Evolutionary conservation across 2,797 vertebrate genomes (phyloP), one percentile per base, ranked within the genome.

Genomic region (Discoglossus pictus): DNA sequence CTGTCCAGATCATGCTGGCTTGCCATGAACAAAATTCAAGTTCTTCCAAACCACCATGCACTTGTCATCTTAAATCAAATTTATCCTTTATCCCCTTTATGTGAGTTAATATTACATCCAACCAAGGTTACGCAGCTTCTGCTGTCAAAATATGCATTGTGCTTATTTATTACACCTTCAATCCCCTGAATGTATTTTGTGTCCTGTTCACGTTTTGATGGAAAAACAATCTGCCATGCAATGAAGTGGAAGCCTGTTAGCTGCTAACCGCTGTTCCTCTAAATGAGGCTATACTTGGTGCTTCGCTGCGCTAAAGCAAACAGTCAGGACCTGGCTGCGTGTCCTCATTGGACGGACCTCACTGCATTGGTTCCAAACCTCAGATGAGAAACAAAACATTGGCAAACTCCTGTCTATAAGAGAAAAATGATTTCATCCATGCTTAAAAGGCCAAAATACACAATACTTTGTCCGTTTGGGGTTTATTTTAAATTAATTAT

Each of bases 401-500:
- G 83, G 80, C 83, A 81, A 75, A 65, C 72, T 70, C 43, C 47
- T 80, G 78, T 56, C 61, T 58, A 59, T 63, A 71, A 58, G 36
- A 72, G 73, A 83, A 73, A 77, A 78, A 87, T 90, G 84, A 90
- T 87, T 82, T 87, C 88, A 91, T 86, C 74, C 53, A 0, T 59
- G 66, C 53, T 51, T 27, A 59, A 75, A 36, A 81, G 80, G 86
- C 88, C 89, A 91, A 87, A 81, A 84, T 81, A 83, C 79, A 83
- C 82, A 89, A 82, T 83, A 79, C 79, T 85, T 73, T 82, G 83
- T 86, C 83, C 85, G 83, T 83, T 80, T 81, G 77, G 78, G 86
- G 81, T 89, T 91, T 89, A 82, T 86, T 89, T 87, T 87, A 78
- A 88, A 88, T 85, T 86, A 83, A 72, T 86, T 82, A 87, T 85